Conservation (phyloP, 2,888 invertebrate species). For the Spilosoma lubricipeda region DNA sequence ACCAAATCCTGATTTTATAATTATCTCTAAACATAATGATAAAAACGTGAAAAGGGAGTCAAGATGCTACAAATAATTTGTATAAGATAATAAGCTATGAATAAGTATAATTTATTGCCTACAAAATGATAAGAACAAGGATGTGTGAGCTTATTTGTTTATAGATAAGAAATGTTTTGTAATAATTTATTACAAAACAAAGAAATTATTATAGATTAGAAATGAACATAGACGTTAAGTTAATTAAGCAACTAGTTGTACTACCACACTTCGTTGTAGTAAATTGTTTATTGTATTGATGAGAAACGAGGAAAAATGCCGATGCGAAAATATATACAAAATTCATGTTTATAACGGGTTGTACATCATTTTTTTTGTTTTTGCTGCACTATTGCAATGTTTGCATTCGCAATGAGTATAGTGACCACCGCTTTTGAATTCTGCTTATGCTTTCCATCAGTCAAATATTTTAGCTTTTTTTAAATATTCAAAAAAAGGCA, state of each 20-base stretch:
- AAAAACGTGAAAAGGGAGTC: background rate
- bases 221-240: background rate
- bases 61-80: background rate
- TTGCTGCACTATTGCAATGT: too few species aligned
- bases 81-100: slow-evolving; percentile 4
- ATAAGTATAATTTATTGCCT: slow-evolving; percentile 7
- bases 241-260: background rate
- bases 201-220: background rate
- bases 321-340: too few species aligned
- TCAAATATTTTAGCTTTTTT: too few species aligned
- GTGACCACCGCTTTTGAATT: too few species aligned
- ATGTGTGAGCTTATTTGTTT: slow-evolving; percentile 9
- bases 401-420: too few species aligned
- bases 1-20: background rate
- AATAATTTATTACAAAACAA: slow-evolving; percentile 3
- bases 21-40: background rate
- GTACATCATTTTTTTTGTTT: too few species aligned
- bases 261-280: too few species aligned
- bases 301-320: too few species aligned
- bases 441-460: too few species aligned
- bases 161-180: slow-evolving; percentile 6
- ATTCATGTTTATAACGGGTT: too few species aligned
- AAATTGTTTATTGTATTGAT: too few species aligned
- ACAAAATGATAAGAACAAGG: slow-evolving; percentile 6
- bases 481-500: too few species aligned